These are phyloP conservation scores for Muscidifurax raptorellus DNA, from an alignment of 1,140 invertebrate species.

Conservation along the genomic window DNA sequence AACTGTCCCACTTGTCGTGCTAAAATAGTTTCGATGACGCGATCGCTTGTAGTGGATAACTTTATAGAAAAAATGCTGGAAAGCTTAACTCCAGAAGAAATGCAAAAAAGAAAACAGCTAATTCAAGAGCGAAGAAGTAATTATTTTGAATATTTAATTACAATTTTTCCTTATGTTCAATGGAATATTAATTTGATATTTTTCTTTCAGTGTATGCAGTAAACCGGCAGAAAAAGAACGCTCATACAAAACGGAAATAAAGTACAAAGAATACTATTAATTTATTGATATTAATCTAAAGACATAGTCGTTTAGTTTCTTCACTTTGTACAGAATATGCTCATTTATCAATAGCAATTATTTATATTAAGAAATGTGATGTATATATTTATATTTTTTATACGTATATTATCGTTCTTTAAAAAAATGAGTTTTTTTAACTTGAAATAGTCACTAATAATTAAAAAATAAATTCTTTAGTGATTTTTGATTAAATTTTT, in stretches of 20 bases:
- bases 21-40: conserved; percentile 74
- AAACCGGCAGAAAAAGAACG: background rate
- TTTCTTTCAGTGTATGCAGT: background rate
- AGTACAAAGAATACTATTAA: background rate
- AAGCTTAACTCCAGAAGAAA: conserved; percentile 75
- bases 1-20: conserved; percentile 83
- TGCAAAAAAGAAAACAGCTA: conserved; percentile 74
- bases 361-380: background rate
- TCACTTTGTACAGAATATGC: background rate
- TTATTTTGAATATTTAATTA: background rate
- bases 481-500: background rate
- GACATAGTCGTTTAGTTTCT: background rate
- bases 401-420: background rate
- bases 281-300: background rate
- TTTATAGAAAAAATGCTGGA: conserved; percentile 82
- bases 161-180: background rate
- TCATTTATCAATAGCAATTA: background rate
- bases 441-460: background rate
- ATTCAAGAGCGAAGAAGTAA: conserved; percentile 76
- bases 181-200: conserved; percentile 8
- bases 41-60: conserved; percentile 77
- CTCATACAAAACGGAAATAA: background rate
- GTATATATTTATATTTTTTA: background rate
- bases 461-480: background rate
- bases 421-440: background rate